These are phyloP conservation scores for Oncorhynchus gorbuscha DNA, from an alignment of 2,113 vertebrate genomes.

Conservation along the genomic window DNA sequence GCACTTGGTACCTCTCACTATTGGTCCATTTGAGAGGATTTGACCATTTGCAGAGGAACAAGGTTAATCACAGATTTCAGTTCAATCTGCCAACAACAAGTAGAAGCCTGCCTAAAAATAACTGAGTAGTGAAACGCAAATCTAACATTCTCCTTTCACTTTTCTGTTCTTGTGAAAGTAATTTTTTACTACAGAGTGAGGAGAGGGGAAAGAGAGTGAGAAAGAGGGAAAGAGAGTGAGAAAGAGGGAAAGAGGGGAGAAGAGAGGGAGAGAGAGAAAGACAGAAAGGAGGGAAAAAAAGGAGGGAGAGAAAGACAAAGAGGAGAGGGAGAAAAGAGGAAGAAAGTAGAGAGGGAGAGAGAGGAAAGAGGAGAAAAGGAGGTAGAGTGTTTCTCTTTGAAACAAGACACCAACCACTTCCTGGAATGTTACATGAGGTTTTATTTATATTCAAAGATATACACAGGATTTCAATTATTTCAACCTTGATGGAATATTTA, in stretches of 20 bases:
- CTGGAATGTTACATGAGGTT: constrained; percentile 67
- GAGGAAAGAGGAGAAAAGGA: neutral
- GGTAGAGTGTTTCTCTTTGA: no score
- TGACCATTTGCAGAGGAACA: neutral
- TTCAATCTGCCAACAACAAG: constrained; percentile 54
- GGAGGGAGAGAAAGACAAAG: no score
- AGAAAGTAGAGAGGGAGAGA: no score
- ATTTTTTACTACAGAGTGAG: constrained; percentile 31
- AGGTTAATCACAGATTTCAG: neutral
- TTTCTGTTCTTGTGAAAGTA: constrained; percentile 56
- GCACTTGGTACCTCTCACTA: no score
- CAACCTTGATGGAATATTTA: constrained; percentile 34
- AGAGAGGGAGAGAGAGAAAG: no score
- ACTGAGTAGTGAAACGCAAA: constrained; percentile 61
- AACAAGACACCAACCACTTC: neutral
- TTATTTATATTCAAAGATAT: constrained; percentile 74
- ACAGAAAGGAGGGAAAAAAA: no score
- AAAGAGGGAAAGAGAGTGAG: no score
- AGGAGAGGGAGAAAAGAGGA: no score
- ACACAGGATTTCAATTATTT: constrained; percentile 61
- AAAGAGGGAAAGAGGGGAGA: no score
- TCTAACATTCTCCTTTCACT: constrained; percentile 69
- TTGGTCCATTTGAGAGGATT: neutral
- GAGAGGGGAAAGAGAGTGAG: no score
- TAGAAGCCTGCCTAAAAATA: constrained; percentile 58